Percentiles rank a stretch among this genome's conserved stretches.
phyloP scores from a whole-genome alignment of 2,797 vertebrate genomes.

The Acrocephalus scirpaceus region DNA sequence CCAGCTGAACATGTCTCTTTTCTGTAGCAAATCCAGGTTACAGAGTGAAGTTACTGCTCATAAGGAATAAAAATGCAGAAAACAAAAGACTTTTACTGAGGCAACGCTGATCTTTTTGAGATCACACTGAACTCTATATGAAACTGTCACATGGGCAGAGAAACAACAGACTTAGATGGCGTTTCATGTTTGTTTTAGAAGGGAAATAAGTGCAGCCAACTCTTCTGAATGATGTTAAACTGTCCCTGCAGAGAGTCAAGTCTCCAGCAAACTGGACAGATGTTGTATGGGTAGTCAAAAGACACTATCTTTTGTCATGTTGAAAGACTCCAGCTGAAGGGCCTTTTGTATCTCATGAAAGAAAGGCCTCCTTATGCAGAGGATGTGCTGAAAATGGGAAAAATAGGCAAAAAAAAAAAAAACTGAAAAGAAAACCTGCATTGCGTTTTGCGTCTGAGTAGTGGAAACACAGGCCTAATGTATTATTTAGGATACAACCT shows the following conservation, averaged over 20 bases:
- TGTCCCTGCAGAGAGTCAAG: not conserved
- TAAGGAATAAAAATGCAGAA: not conserved
- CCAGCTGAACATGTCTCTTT: not conserved
- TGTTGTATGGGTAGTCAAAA: conserved; percentile 9
- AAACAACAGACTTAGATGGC: not conserved
- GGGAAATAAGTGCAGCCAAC: not conserved
- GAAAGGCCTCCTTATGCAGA: not conserved
- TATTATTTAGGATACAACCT: not conserved
- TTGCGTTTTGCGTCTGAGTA: not conserved
- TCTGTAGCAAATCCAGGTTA: not conserved
- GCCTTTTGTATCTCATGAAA: not conserved
- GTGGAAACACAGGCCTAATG: not conserved
- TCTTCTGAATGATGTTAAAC: not conserved
- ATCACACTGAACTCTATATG: not conserved
- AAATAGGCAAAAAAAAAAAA: not conserved
- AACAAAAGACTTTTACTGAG: not conserved
- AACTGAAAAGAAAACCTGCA: not conserved
- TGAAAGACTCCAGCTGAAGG: conserved; percentile 40
- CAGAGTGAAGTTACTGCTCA: not conserved
- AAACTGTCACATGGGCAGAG: not conserved
- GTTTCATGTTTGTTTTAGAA: not conserved
- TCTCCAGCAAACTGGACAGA: conserved; percentile 18
- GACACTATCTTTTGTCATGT: conserved; percentile 18
- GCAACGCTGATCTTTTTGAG: not conserved
- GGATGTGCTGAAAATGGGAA: not conserved